Evolutionary conservation across 2,113 vertebrate species (phyloP).

Genomic region (Sakesphorus luctuosus): DNA sequence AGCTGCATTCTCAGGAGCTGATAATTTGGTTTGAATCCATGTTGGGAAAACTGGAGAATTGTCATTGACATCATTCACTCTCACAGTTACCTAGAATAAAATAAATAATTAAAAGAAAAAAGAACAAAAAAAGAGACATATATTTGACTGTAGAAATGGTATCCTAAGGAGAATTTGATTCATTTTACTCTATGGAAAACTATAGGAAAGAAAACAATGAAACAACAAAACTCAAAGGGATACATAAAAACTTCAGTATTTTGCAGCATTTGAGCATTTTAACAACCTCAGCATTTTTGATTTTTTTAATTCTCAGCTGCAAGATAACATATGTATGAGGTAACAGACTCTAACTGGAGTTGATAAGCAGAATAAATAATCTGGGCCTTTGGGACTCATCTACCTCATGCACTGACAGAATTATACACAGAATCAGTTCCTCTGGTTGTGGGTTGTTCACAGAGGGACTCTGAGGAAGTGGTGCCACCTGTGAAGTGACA

Average conservation of each 20-base stretch:
- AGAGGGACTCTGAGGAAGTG: neutral
- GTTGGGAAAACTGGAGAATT: conserved; percentile 55
- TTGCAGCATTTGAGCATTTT: neutral
- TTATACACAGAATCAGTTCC: neutral
- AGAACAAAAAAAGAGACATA: neutral
- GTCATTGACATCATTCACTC: conserved; percentile 60
- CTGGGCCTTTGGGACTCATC: neutral
- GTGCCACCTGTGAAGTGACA: neutral
- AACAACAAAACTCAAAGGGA: neutral
- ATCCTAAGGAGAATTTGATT: neutral
- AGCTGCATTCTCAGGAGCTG: conserved; percentile 40
- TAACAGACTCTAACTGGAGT: neutral
- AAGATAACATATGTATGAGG: neutral
- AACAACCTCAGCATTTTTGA: neutral
- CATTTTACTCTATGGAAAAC: neutral
- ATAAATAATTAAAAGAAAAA: too few species aligned
- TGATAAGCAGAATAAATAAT: neutral
- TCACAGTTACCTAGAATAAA: conserved; percentile 47
- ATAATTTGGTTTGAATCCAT: conserved; percentile 22
- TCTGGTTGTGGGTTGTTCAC: neutral
- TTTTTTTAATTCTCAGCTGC: neutral
- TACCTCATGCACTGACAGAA: neutral
- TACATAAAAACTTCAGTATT: neutral
- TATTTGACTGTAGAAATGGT: neutral
- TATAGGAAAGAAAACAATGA: neutral